Base-by-base conservation (phyloP, 2,888 invertebrate species). In the Diarsia dahlii region DNA sequence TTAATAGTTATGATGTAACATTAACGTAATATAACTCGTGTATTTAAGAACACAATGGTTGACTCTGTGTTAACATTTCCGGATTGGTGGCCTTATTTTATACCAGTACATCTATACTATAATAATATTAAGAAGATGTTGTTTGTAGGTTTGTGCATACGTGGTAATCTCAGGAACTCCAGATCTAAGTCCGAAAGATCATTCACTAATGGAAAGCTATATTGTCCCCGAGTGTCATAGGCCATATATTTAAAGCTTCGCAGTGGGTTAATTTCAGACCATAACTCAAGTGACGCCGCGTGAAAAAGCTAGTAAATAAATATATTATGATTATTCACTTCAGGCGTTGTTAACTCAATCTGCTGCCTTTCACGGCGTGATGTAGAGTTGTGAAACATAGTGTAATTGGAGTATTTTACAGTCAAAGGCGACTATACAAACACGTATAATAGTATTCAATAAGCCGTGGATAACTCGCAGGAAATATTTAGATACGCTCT, bases 291-390 rank as follows among this genome's bases (percentile, higher is more conserved):
- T 23, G 23, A 15, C 23, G 56, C 15, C 13, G 23, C 13, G 56
- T 39, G 23, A 15, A 23, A 23, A 56, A 56, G 54, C 13, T 2
- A 5, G 12, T 52, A 34, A 34, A 48, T 15, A 9, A 45, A 20
- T 62, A 20, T 46, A 3, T 28, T 28, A 23, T 76, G 39, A 63
- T 63, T 45, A 69, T 12, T 64, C 28, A 60, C 60, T 66, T 78
- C 54, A 67, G 71, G 28, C 48, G 23, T 63, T n/a, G 4, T 28
- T n/a, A n/a, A 46, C 23, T 66, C 20, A 23, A 45, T 71, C 39
- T 54, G 50, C 54, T 64, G 66, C 50, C 39, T 70, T 66, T 63
- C 66, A 62, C 15, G 62, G 13, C 48, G n/a, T 65, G 4, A 28
- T 23, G n/a, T 64, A 64, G 67, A n/a, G 12, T 48, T 65, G 13